Conservation (phyloP, 1,140 invertebrate species). For the Magallana ariakensis region DNA sequence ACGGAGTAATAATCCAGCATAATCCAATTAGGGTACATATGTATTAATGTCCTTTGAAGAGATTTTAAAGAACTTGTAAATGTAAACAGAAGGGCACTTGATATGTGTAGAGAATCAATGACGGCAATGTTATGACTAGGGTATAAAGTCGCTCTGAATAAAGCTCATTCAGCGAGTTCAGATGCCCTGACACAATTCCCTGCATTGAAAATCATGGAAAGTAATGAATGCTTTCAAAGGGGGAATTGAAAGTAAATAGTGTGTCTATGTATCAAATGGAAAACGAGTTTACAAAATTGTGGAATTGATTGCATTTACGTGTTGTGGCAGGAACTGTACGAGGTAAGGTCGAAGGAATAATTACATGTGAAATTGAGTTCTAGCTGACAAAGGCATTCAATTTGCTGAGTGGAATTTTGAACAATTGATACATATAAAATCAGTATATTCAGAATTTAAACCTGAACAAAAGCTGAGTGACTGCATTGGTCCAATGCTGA, state of each 20-base stretch:
- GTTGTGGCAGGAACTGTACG: too few relatives aligned
- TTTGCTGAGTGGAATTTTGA: too few relatives aligned
- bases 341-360: too few relatives aligned
- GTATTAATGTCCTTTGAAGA: conserved; percentile 12
- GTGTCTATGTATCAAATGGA: neutral
- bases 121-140: neutral
- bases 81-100: conserved; percentile 23
- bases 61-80: conserved; percentile 21
- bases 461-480: too few relatives aligned
- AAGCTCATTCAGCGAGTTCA: neutral
- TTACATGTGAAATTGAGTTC: too few relatives aligned
- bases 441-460: too few relatives aligned
- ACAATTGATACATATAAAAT: too few relatives aligned
- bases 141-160: conserved; percentile 17
- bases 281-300: neutral
- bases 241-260: conserved; percentile 12
- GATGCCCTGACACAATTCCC: neutral
- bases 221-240: neutral
- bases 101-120: conserved; percentile 14
- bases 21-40: conserved; percentile 24
- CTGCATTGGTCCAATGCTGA: too few relatives aligned
- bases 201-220: conserved; percentile 2
- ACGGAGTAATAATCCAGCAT: neutral
- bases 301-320: neutral
- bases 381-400: too few relatives aligned